Evolutionary conservation across 2,888 invertebrate species (phyloP).

Genomic region (Ormyrus labotus): DNA sequence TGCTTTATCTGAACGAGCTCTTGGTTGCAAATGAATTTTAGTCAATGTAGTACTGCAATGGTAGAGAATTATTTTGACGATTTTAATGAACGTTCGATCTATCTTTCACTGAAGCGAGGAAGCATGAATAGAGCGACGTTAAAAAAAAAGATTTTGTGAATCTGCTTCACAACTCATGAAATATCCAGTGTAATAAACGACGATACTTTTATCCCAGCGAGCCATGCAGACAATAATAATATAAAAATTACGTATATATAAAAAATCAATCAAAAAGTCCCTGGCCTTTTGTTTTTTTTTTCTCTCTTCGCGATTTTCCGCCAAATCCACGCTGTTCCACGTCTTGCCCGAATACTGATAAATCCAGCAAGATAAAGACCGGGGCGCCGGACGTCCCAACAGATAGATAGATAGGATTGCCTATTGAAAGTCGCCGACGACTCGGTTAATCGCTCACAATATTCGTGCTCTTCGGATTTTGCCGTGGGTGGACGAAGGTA

Average conservation of each 20-base stretch:
- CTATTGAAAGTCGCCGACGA: neutral
- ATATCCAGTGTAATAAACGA: neutral
- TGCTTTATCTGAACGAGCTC: neutral
- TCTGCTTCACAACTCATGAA: too few species aligned
- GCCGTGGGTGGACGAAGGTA: neutral
- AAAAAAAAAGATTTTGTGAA: too few species aligned
- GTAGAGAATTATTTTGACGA: too few species aligned
- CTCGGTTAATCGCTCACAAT: slow-evolving; percentile 1
- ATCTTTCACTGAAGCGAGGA: too few species aligned
- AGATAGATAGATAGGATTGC: too few species aligned
- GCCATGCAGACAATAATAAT: slow-evolving; percentile 1
- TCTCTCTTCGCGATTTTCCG: slow-evolving; percentile 43
- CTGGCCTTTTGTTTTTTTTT: slow-evolving; percentile 2
- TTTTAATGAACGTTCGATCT: too few species aligned
- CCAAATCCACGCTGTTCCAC: slow-evolving; percentile 31
- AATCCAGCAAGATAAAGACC: slow-evolving; percentile 8
- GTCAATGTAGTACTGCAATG: too few species aligned
- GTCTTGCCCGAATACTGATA: neutral
- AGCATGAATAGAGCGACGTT: too few species aligned
- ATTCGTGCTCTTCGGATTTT: slow-evolving; percentile 7
- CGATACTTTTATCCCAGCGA: slow-evolving; percentile 49
- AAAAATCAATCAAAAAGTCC: neutral
- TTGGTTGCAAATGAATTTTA: too few species aligned
- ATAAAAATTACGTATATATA: neutral
- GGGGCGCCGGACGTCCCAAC: slow-evolving; percentile 6